Evolutionary conservation across 2,113 vertebrate species (phyloP).

Genomic region (Tylochromis polylepis): DNA sequence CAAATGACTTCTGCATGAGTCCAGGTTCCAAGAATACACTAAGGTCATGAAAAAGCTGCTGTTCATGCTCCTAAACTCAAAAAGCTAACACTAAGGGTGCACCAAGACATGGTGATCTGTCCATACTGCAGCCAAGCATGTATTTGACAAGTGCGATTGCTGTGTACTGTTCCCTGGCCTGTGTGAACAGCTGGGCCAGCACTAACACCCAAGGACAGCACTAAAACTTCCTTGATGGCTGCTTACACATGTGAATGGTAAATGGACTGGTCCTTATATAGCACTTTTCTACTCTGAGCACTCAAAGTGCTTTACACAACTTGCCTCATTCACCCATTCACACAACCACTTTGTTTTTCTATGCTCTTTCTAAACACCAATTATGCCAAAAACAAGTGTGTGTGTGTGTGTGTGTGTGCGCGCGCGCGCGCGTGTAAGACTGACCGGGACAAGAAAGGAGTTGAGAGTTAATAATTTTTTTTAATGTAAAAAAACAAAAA

Average conservation of each 20-base stretch:
- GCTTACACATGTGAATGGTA: not conserved
- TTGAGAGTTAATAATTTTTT: not conserved
- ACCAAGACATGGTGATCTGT: not conserved
- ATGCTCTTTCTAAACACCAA: fast-evolving
- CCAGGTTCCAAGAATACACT: not conserved
- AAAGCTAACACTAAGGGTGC: fast-evolving
- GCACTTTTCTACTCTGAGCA: not conserved
- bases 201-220: fast-evolving
- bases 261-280: not conserved
- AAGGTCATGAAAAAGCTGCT: not conserved
- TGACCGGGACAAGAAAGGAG: not conserved
- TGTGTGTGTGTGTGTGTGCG: too few relatives aligned
- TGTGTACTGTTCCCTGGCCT: not conserved
- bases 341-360: too few relatives aligned
- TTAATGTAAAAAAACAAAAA: fast-evolving
- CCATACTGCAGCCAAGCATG: not conserved
- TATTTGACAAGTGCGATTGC: not conserved
- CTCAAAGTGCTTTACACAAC: not conserved
- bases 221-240: not conserved
- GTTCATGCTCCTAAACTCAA: not conserved
- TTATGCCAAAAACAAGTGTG: not conserved
- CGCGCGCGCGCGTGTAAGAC: too few relatives aligned
- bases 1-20: not conserved
- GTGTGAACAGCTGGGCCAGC: not conserved
- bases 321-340: not conserved